These are phyloP conservation scores for Ooceraea biroi DNA, from an alignment of 1,140 invertebrate species.

Conservation along the genomic window DNA sequence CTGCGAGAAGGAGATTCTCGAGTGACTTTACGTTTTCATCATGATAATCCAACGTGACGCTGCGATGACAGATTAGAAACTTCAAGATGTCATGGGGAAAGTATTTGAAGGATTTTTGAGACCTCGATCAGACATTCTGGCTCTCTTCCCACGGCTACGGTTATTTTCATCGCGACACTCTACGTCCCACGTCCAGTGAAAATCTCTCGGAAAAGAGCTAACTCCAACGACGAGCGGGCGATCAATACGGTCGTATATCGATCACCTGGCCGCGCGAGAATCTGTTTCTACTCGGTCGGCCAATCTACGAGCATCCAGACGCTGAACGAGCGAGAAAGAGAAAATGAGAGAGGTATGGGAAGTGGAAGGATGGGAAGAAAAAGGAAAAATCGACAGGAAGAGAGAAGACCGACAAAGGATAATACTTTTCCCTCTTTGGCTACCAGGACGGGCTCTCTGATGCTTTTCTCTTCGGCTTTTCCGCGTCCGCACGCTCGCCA, in stretches of 20 bases:
- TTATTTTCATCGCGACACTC: slow-evolving; percentile 31
- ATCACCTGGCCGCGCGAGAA: slow-evolving; percentile 47
- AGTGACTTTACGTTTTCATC: neutral
- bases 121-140: slow-evolving; percentile 21
- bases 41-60: neutral
- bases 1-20: neutral
- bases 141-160: neutral
- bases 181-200: slow-evolving; percentile 46
- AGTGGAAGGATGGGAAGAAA: neutral
- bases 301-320: slow-evolving; percentile 58
- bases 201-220: slow-evolving; percentile 71
- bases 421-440: slow-evolving; percentile 39
- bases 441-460: slow-evolving; percentile 29
- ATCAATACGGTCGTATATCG: slow-evolving; percentile 70
- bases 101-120: slow-evolving; percentile 14
- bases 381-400: neutral
- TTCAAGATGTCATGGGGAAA: neutral
- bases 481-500: slow-evolving; percentile 28
- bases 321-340: neutral
- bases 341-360: neutral
- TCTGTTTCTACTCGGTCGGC: slow-evolving; percentile 59
- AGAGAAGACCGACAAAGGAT: slow-evolving; percentile 55
- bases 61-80: neutral
- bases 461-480: slow-evolving; percentile 50
- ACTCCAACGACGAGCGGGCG: slow-evolving; percentile 63